Base-by-base conservation (phyloP, 2,797 vertebrate genomes). In the Cygnus olor region DNA sequence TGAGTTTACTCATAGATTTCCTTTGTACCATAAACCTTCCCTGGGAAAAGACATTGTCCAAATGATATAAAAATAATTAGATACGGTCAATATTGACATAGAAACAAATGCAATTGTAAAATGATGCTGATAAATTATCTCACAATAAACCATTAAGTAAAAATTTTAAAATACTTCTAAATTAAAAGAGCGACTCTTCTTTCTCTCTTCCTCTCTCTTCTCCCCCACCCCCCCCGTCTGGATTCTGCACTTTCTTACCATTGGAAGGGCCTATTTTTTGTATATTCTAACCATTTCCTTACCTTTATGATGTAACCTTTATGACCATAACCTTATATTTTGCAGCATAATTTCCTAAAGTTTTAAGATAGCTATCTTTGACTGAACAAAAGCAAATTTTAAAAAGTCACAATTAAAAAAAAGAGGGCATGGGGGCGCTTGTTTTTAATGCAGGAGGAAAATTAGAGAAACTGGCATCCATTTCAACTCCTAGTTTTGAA, bases 401-500 rank as follows among this genome's bases (percentile, higher is more conserved):
- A 45, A 32, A 86, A 78, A 74, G 53, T 15, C 17, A 11, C 6
- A 42, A 16, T 15, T 36, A 32, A 80, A 64, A 88, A 51, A 14
- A 2, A 36, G 1, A 4, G 8, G 1, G 1, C 28, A 12, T 12
- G 16, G 4, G 0, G 82, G 40, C 54, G 10, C 11, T 69, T 88
- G 28, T 10, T 88, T 74, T 88, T 61, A 83, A 25, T 64, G 14
- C 54, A 72, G 54, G 16, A 80, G 13, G 34, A 70, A 73, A 82
- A 57, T 38, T 56, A 78, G n/a, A 61, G 63, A 89, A 85, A 64
- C 7, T 80, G 45, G 49, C 77, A 96, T 10, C 9, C 15, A 19
- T 90, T 90, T 78, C 36, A 88, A 42, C 10, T 84, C 21, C 15
- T 42, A 18, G 4, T 49, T 94, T 84, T 93, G 80, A 94, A 90